phyloP scores from a whole-genome alignment of 2,113 vertebrate genomes.

The Periophthalmodon schlosseri region DNA sequence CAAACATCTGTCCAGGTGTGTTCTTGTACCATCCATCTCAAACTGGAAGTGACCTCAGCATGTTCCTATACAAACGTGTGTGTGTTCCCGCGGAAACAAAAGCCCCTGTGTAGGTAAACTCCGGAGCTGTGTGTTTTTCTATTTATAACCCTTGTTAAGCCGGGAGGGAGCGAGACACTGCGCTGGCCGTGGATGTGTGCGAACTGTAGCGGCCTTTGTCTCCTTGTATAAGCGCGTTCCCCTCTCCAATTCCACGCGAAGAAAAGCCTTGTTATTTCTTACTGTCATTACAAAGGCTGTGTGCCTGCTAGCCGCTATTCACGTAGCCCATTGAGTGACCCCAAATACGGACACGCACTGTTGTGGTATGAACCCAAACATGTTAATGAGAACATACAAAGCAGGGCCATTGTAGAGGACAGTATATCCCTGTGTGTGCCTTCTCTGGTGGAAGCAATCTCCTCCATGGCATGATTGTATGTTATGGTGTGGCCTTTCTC shows the following conservation, averaged over 20 bases:
- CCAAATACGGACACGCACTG: constrained; percentile 56
- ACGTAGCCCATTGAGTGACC: not conserved
- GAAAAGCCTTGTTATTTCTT: constrained; percentile 57
- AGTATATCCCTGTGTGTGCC: constrained; percentile 7
- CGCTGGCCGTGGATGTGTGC: constrained; percentile 36
- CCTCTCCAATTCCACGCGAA: constrained; percentile 39
- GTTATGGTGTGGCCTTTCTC: constrained; percentile 1
- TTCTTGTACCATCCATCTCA: constrained; percentile 2
- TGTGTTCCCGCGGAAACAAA: constrained; percentile 46
- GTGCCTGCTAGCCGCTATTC: constrained; percentile 14
- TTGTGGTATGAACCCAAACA: constrained; percentile 24
- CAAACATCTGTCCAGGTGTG: constrained; percentile 4
- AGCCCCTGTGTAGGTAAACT: constrained; percentile 59
- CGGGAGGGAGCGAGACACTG: constrained; percentile 36
- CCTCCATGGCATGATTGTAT: not conserved
- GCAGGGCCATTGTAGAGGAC: not conserved
- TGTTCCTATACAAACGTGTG: constrained; percentile 13
- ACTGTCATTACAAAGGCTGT: constrained; percentile 43
- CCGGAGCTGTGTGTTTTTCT: constrained; percentile 46
- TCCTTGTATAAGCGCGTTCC: constrained; percentile 57
- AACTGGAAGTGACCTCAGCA: constrained; percentile 36
- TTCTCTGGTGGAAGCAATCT: constrained; percentile 5
- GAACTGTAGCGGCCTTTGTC: constrained; percentile 53
- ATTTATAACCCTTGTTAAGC: constrained; percentile 54
- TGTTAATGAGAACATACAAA: constrained; percentile 22